A percentile compares a stretch with the other conserved stretches of the same genome.
Evolutionary conservation across 1,140 invertebrate genomes (phyloP).

Genomic region (Steinernema khuongi): DNA sequence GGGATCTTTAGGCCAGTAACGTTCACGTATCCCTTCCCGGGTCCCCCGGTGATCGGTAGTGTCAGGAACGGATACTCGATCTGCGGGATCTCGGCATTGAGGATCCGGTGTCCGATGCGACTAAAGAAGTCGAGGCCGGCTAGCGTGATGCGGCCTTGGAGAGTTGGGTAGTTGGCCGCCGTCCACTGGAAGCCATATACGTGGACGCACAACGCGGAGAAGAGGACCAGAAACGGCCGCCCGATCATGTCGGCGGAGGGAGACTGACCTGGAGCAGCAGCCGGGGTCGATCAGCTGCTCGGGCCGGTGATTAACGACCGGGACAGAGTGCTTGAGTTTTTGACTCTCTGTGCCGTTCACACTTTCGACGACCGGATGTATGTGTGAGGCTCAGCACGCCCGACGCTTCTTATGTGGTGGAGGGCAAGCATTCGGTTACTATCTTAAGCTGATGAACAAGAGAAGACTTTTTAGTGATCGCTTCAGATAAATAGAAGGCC

Average conservation of each 20-base stretch:
- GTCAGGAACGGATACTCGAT: constrained; percentile 44
- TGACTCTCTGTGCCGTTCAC: too few species aligned
- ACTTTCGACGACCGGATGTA: too few species aligned
- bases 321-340: too few species aligned
- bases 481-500: too few species aligned
- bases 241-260: background rate
- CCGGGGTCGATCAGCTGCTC: background rate
- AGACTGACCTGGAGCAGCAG: background rate
- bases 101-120: background rate
- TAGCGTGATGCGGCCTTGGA: background rate
- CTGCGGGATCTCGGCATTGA: constrained; percentile 50
- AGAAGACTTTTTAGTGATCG: too few species aligned
- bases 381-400: too few species aligned
- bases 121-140: background rate
- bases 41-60: constrained; percentile 47
- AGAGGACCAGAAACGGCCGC: background rate
- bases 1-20: constrained; percentile 41
- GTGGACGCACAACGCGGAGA: background rate
- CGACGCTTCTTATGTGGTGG: too few species aligned
- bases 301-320: too few species aligned
- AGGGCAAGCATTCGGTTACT: too few species aligned
- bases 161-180: background rate
- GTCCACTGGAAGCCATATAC: too few species aligned
- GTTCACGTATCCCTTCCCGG: constrained; percentile 44
- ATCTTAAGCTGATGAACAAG: too few species aligned